Percentiles rank a stretch among this genome's conserved stretches.
Conservation (phyloP, 2,797 vertebrate genomes). For the Pseudotriccus pelzelni region DNA sequence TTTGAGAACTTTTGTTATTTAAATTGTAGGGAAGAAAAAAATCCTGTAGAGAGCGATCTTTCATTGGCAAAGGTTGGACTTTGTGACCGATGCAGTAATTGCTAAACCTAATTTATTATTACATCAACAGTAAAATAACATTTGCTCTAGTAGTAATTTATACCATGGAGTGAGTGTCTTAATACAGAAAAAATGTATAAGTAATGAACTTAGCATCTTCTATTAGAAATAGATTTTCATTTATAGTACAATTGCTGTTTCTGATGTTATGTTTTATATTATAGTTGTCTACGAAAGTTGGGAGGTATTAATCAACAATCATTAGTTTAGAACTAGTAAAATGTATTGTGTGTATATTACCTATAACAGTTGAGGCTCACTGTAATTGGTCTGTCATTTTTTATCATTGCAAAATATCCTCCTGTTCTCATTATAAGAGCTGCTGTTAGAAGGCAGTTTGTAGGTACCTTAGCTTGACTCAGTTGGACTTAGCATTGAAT, state of each 20-base stretch:
- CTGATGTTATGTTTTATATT: conserved; percentile 17
- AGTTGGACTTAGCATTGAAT: neutral
- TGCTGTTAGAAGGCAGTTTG: neutral
- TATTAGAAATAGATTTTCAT: neutral
- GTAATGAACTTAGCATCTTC: conserved; percentile 11
- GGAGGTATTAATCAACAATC: conserved; percentile 27
- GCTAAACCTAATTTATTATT: neutral
- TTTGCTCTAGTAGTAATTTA: neutral
- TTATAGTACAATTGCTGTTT: conserved; percentile 5
- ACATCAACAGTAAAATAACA: neutral
- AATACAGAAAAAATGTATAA: neutral
- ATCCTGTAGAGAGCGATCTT: neutral
- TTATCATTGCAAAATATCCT: conserved; percentile 25
- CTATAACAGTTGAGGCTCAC: conserved; percentile 13
- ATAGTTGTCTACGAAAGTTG: conserved; percentile 1
- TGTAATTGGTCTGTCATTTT: conserved; percentile 41
- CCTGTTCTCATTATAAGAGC: neutral
- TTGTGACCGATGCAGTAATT: neutral
- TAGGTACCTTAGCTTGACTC: neutral
- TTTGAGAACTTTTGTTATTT: neutral
- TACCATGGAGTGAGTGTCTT: neutral
- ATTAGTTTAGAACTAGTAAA: conserved; percentile 50
- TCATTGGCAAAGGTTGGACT: neutral
- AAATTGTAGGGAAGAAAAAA: neutral
- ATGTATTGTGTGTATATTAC: conserved; percentile 33